A percentile compares a stretch with the other conserved stretches of the same genome.
phyloP scores from a whole-genome alignment of 2,797 vertebrate genomes.

The Sebastes paucispinis region DNA sequence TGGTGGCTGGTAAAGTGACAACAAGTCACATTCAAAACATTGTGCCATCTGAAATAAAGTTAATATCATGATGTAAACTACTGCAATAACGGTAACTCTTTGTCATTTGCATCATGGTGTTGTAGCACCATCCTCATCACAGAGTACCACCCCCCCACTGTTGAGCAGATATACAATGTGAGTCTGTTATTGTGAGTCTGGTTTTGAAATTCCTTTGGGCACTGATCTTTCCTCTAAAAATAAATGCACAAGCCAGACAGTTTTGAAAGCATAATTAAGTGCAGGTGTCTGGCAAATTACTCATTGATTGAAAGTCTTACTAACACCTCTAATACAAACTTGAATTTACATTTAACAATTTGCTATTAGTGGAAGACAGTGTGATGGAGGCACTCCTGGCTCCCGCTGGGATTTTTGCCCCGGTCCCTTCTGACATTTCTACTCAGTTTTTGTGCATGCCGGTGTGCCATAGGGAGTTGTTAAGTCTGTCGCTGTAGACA shows the following conservation, averaged over 20 bases:
- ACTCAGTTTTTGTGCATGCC: not conserved
- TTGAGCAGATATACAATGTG: not conserved
- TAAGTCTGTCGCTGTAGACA: constrained; percentile 11
- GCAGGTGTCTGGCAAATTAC: not conserved
- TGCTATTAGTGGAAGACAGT: not conserved
- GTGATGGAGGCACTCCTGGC: not conserved
- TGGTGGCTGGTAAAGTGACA: not conserved
- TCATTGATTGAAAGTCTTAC: constrained; percentile 1
- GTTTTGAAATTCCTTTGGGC: not conserved
- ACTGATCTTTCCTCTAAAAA: not conserved
- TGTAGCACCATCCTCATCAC: not conserved
- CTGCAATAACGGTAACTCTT: not conserved
- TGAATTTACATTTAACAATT: not conserved
- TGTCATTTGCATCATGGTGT: not conserved
- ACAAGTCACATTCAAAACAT: not conserved
- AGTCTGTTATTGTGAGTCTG: not conserved
- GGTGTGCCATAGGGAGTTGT: constrained; percentile 14
- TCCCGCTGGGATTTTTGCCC: constrained; percentile 4
- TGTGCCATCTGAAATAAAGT: constrained; percentile 11
- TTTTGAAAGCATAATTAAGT: not conserved
- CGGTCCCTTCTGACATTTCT: constrained; percentile 3
- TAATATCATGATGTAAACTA: not conserved
- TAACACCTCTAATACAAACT: not conserved
- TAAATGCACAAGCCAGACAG: not conserved
- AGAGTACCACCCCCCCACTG: not conserved